Base-by-base conservation (phyloP, 2,113 vertebrate species). In the Phasianus colchicus region DNA sequence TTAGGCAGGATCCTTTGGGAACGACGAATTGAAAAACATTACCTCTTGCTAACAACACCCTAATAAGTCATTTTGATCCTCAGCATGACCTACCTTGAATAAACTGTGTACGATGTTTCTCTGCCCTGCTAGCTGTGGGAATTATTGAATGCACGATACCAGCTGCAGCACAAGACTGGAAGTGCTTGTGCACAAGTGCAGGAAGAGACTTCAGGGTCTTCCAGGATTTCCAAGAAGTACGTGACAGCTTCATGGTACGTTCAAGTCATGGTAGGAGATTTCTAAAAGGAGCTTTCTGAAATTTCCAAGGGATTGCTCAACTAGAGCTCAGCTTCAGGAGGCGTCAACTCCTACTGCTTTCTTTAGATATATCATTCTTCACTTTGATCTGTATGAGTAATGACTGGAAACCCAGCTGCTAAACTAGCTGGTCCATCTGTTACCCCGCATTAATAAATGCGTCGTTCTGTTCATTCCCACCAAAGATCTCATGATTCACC, bases 341-440 rank as follows among this genome's bases (percentile, higher is more conserved):
- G 78, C 85, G 92, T 92, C 84, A 91, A 82, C 87, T 96, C 91
- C 94, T 76, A 89, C 89, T 72, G 77, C 84, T 89, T 91, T 93
- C 94, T 92, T 95, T 67, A 89, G 89, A 80, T 84, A 92, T 45
- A 55, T 89, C 78, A 82, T 24, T 71, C 71, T 87, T 90, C 58
- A 47, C 90, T 95, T 94, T 84, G 80, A 27, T 67, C 83, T 91
- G 89, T 64, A 54, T 91, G 90, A 94, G 86, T 89, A 90, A 95
- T 76, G 86, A 86, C 82, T 96, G 84, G 91, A 93, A 95, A 88
- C 75, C 91, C 89, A 96, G 95, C 90, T 94, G 93, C 88, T 93
- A 96, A 95, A 92, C 76, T 93, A 96, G 79, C 88, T 81, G 94
- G 93, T 91, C 95, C 92, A 94, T 92, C 92, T 95, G 95, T 58